phyloP scores from a whole-genome alignment of 2,888 invertebrate genomes.

The Sisyra nigra region DNA sequence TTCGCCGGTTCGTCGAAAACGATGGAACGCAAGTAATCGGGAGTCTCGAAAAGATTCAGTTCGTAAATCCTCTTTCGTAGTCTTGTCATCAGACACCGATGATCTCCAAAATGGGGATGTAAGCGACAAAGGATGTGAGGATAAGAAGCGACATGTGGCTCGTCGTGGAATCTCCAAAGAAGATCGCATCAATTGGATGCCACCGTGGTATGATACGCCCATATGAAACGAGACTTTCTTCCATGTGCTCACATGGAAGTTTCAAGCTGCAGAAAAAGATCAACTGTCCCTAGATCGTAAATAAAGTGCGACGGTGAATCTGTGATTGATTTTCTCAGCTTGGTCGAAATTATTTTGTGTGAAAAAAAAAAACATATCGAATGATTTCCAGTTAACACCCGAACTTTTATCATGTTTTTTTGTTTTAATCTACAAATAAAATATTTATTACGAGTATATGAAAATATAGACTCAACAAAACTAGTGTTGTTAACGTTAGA shows the following conservation, averaged over 20 bases:
- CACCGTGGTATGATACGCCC: slow-evolving; percentile 26
- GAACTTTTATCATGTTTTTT: too few species aligned
- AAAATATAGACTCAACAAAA: too few species aligned
- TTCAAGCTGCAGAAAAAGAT: slow-evolving; percentile 4
- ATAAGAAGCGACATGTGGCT: neutral
- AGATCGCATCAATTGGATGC: slow-evolving; percentile 26
- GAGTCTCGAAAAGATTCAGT: slow-evolving; percentile 1
- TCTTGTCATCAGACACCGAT: slow-evolving; percentile 1
- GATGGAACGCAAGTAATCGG: slow-evolving; percentile 5
- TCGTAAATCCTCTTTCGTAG: slow-evolving; percentile 4
- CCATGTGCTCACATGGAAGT: slow-evolving; percentile 5
- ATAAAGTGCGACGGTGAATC: too few species aligned
- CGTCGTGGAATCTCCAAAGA: neutral
- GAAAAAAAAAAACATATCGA: too few species aligned
- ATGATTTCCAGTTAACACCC: too few species aligned
- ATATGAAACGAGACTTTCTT: slow-evolving; percentile 7
- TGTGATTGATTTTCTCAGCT: too few species aligned
- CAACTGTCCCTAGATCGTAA: neutral
- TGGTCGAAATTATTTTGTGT: too few species aligned
- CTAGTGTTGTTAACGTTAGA: too few species aligned
- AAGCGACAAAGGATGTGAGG: neutral
- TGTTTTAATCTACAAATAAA: too few species aligned
- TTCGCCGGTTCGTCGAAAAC: slow-evolving; percentile 8
- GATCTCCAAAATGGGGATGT: neutral
- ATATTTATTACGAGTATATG: too few species aligned